phyloP scores from a whole-genome alignment of 2,797 vertebrate species.

The Limnodromus scolopaceus region DNA sequence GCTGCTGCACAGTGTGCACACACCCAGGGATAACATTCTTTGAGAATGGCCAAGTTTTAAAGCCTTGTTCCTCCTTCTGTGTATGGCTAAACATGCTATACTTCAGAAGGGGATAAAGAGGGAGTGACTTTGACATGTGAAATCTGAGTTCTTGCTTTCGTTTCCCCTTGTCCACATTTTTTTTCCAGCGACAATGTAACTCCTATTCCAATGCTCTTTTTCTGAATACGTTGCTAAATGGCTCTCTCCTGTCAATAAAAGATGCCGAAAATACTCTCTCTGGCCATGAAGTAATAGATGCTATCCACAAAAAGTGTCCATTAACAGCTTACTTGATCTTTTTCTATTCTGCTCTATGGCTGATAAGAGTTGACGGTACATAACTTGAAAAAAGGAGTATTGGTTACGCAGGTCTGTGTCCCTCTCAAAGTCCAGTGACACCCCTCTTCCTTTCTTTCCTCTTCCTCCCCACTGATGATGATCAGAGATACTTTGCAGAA shows the following conservation, averaged over 20 bases:
- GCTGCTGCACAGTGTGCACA: neutral
- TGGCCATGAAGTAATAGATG: neutral
- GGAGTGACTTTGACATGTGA: neutral
- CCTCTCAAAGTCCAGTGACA: neutral
- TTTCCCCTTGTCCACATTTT: neutral
- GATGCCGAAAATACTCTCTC: neutral
- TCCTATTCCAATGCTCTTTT: neutral
- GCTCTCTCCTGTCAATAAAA: neutral
- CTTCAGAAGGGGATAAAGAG: neutral
- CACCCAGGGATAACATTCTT: neutral
- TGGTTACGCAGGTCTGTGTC: neutral
- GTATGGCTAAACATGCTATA: neutral
- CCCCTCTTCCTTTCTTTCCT: neutral
- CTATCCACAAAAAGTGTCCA: neutral
- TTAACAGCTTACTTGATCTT: neutral
- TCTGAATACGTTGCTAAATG: neutral
- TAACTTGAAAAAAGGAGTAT: neutral
- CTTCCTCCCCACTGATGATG: neutral
- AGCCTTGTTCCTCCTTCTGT: neutral
- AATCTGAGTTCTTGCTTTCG: slow-evolving; percentile 2
- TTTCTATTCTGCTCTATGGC: neutral
- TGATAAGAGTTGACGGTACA: neutral
- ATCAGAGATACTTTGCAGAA: neutral
- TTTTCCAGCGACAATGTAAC: neutral
- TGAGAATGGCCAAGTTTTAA: neutral